A percentile compares a stretch with the other conserved stretches of the same genome.
phyloP scores from a whole-genome alignment of 2,888 invertebrate species.

The Sphinx pinastri region DNA sequence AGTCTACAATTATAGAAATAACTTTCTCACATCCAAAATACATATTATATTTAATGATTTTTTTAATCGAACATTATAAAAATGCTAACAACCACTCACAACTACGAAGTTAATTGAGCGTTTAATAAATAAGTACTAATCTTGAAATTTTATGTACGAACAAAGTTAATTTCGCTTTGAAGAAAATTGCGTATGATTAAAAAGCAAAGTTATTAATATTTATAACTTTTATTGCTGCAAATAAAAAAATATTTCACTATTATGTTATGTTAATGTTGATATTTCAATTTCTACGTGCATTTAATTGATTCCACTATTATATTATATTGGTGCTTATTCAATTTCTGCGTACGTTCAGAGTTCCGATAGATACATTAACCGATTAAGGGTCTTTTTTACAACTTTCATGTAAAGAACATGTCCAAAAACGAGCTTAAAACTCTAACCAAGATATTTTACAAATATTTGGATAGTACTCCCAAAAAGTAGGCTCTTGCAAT shows the following conservation, averaged over 20 bases:
- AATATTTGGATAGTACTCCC: no score
- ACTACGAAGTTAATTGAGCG: background rate
- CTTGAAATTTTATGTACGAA: background rate
- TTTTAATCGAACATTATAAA: no score
- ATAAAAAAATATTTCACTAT: background rate
- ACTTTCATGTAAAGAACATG: no score
- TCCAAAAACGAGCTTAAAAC: no score
- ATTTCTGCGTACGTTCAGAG: no score
- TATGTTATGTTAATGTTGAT: background rate
- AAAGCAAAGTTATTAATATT: background rate
- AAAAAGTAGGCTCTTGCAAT: no score
- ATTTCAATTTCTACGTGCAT: background rate
- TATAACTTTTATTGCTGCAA: background rate
- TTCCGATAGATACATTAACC: no score
- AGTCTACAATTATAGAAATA: no score
- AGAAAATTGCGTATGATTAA: background rate
- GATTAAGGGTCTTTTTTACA: no score
- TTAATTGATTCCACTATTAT: no score
- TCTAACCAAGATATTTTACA: no score
- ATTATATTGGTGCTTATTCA: no score
- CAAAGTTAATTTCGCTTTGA: background rate
- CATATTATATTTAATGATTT: background rate
- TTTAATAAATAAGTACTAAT: slow-evolving; percentile 1
- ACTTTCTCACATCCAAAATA: background rate
- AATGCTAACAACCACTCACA: background rate